Base-by-base conservation (phyloP, 2,113 vertebrate species). In the Chunga burmeisteri region DNA sequence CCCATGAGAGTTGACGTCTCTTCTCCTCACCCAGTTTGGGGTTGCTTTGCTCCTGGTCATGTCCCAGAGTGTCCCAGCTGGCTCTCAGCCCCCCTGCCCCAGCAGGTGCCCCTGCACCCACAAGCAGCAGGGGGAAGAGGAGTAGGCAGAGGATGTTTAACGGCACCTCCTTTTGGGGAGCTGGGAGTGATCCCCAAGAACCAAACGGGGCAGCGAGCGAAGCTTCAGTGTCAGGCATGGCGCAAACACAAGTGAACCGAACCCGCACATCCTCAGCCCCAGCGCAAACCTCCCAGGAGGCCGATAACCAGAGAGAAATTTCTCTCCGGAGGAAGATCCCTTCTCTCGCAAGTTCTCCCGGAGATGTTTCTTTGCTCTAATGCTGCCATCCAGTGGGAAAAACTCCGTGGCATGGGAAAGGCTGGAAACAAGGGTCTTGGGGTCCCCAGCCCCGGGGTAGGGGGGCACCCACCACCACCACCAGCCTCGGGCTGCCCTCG, bases 301-400 rank as follows among this genome's bases (percentile, higher is more conserved):
- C 1, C 1, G 36, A 46, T 9, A 47, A 63, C 5, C 49, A 30
- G 36, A 14, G 27, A 23, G 27, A 14, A 59, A 68, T 65, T 8
- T 4, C 36, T 25, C 44, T 42, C 38, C 38, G 38, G 38, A 38
- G 38, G 38, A 38, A 38, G 38, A 38, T 38, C 30, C 16, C 34
- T 13, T 50, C 55, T 86, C 22, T 55, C 2, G 0, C 23, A 7
- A n/a, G 50, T 27, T n/a, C 46, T 82, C 55, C 55, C 6, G 1
- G 63, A 29, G 29, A 67, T 0, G 13, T 49, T 96, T 93, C 46
- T 38, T 94, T 81, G 93, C 78, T 94, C 75, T 59, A 44, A 66
- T 80, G 90, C 95, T 80, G 97, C 96, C 97, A 96, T 92, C 97
- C 92, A 92, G 97, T 83, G 96, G 96, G 84, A 90, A 79, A 92